A percentile compares a stretch with the other conserved stretches of the same genome.
These are phyloP conservation scores for Centropyge bicolor DNA, from an alignment of 2,797 vertebrate genomes.

Conservation along the genomic window DNA sequence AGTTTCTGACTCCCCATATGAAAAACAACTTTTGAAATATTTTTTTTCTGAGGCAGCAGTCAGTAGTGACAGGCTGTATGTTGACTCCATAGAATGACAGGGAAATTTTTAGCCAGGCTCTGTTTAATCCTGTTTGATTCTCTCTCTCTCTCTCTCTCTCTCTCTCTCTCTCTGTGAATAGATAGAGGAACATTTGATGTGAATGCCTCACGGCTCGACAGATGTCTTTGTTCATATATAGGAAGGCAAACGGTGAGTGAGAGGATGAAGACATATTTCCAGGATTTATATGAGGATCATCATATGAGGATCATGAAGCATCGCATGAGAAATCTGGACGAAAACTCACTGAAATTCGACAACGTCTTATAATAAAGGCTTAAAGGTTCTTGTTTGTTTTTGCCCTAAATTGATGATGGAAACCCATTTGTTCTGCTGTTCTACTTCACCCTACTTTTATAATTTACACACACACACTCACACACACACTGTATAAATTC, in stretches of 20 bases:
- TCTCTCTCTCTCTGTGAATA: too few species aligned
- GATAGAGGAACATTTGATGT: conserved; percentile 35
- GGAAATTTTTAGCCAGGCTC: conserved; percentile 15
- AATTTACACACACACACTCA: too few species aligned
- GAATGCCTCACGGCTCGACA: conserved; percentile 34
- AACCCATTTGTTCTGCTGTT: not conserved
- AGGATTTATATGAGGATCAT: too few species aligned
- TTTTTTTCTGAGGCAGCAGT: not conserved
- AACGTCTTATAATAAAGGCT: not conserved
- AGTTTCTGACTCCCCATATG: too few species aligned
- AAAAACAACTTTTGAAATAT: not conserved
- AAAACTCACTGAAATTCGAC: not conserved
- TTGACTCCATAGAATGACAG: conserved; percentile 5
- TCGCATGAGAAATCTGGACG: not conserved
- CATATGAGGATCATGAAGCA: not conserved
- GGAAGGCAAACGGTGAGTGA: not conserved
- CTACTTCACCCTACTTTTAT: too few species aligned
- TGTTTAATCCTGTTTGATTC: conserved; percentile 23
- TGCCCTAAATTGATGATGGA: not conserved
- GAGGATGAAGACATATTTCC: not conserved
- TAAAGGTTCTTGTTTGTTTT: not conserved
- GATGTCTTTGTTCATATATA: conserved; percentile 29
- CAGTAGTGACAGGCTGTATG: not conserved
- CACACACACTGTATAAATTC: too few species aligned
- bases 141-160: too few species aligned